These are phyloP conservation scores for Rhynchomys soricoides DNA, from an alignment of 2,113 vertebrate species.

Conservation along the genomic window DNA sequence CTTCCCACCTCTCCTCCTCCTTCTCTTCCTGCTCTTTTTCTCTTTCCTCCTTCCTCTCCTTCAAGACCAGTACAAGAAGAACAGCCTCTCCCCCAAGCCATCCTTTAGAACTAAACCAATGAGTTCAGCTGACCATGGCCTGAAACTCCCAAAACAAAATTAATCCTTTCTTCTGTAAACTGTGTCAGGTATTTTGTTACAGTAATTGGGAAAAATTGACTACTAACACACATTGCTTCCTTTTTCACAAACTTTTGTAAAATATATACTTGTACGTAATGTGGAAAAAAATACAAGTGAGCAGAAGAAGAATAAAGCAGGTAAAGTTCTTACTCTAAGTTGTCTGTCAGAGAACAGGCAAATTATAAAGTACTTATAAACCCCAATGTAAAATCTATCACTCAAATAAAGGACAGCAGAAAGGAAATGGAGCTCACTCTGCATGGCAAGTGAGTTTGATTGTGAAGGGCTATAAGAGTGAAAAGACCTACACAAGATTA, in stretches of 20 bases:
- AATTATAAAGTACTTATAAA: not conserved
- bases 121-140: not conserved
- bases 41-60: not conserved
- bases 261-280: not conserved
- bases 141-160: not conserved
- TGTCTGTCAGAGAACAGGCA: not conserved
- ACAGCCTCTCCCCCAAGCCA: not conserved
- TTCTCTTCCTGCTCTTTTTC: no score
- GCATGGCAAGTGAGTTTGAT: not conserved
- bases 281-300: not conserved
- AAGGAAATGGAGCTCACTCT: not conserved
- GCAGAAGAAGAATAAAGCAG: not conserved
- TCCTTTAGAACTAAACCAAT: not conserved
- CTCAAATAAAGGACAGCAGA: not conserved
- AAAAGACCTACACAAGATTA: not conserved
- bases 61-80: not conserved
- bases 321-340: not conserved
- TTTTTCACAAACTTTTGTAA: not conserved
- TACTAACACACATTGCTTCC: not conserved
- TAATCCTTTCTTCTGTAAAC: not conserved
- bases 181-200: not conserved
- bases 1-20: no score
- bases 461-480: conserved; percentile 24
- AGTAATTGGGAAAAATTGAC: not conserved
- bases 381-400: not conserved